These are phyloP conservation scores for Thereva unica DNA, from an alignment of 2,888 invertebrate species.

Conservation along the genomic window DNA sequence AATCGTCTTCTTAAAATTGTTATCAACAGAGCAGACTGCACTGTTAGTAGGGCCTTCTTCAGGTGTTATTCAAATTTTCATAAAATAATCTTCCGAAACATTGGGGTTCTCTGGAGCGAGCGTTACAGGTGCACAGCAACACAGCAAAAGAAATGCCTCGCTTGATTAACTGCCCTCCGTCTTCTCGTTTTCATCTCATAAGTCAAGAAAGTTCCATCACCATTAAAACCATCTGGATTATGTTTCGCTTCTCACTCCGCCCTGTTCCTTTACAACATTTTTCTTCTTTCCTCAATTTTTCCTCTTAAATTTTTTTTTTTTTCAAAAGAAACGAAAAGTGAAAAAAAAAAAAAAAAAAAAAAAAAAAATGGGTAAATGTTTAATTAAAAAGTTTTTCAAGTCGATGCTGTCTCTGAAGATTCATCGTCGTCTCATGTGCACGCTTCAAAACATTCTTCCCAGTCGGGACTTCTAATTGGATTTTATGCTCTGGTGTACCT, in stretches of 20 bases:
- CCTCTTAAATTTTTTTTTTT: not conserved
- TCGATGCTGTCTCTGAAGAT: slow-evolving; percentile 24
- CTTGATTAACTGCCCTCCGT: slow-evolving; percentile 12
- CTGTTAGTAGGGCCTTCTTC: no score
- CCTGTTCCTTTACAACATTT: no score
- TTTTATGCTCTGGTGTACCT: slow-evolving; percentile 23
- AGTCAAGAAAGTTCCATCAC: not conserved
- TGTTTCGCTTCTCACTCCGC: no score
- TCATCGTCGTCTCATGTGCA: slow-evolving; percentile 28
- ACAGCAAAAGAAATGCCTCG: not conserved
- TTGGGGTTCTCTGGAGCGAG: no score
- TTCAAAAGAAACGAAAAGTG: no score
- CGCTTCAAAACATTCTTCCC: slow-evolving; percentile 10
- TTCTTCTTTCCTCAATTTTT: not conserved
- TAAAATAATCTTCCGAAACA: no score
- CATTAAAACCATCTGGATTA: slow-evolving; percentile 17
- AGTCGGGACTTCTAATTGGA: slow-evolving; percentile 8
- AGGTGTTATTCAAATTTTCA: no score
- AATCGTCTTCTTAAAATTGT: no score
- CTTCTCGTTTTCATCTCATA: not conserved
- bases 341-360: not conserved
- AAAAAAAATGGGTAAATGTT: slow-evolving; percentile 21
- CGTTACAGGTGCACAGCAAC: no score
- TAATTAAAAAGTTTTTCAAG: slow-evolving; percentile 29
- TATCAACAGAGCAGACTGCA: no score